Percentiles rank a stretch among this genome's conserved stretches.
These are phyloP conservation scores for Synergus laeviventris DNA, from an alignment of 2,888 invertebrate genomes.

Conservation along the genomic window DNA sequence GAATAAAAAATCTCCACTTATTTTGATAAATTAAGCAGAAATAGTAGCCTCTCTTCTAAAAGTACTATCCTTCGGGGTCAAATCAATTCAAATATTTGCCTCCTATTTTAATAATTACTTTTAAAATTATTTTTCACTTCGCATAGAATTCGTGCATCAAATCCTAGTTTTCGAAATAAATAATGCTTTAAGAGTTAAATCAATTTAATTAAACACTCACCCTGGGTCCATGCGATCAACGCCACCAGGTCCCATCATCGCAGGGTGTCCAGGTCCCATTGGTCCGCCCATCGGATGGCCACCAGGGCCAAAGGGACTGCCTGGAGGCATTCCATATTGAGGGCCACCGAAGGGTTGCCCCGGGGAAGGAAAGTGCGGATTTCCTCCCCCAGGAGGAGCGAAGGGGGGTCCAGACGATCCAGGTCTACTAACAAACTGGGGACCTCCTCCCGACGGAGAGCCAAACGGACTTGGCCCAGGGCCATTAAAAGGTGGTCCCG, in stretches of 20 bases:
- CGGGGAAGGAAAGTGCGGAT: slow-evolving; percentile 82
- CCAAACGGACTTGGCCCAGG: slow-evolving; percentile 84
- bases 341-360: slow-evolving; percentile 81
- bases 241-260: slow-evolving; percentile 83
- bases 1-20: background rate
- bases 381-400: slow-evolving; percentile 81
- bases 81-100: background rate
- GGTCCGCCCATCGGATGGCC: slow-evolving; percentile 81
- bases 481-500: slow-evolving; percentile 82
- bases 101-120: background rate
- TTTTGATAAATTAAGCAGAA: background rate
- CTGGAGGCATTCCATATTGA: slow-evolving; percentile 84
- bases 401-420: slow-evolving; percentile 85
- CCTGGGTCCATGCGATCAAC: slow-evolving; percentile 89
- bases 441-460: slow-evolving; percentile 81
- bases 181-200: background rate
- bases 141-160: too few relatives aligned
- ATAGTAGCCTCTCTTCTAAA: too few relatives aligned
- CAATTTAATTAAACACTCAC: slow-evolving; percentile 76
- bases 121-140: background rate
- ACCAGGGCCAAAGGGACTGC: slow-evolving; percentile 84
- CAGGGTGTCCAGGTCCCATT: slow-evolving; percentile 80
- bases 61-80: too few relatives aligned
- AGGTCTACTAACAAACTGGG: slow-evolving; percentile 81
- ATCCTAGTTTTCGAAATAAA: too few relatives aligned